Percentiles rank a stretch among this genome's conserved stretches.
These are phyloP conservation scores for Agriotes lineatus DNA, from an alignment of 2,888 invertebrate species.

Conservation along the genomic window DNA sequence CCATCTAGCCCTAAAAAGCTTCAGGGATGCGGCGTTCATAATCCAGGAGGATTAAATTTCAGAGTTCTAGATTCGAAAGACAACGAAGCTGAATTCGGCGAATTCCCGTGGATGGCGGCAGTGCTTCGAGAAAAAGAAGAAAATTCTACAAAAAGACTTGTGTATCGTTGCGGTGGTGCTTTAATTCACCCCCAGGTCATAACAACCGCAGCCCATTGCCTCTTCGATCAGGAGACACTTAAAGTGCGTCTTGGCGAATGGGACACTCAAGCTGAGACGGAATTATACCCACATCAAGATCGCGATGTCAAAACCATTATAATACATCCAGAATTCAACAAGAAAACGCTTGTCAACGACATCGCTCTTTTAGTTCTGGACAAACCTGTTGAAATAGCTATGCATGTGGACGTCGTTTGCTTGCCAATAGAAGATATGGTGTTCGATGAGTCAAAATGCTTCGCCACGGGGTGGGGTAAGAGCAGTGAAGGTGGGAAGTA, in stretches of 20 bases:
- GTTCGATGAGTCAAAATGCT: constrained; percentile 4
- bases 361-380: constrained; percentile 75
- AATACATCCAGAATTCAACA: constrained; percentile 60
- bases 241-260: constrained; percentile 30
- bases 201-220: constrained; percentile 81
- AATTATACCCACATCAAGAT: constrained; percentile 16
- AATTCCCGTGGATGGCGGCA: constrained; percentile 85
- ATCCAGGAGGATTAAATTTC: no score
- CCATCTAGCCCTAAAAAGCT: no score
- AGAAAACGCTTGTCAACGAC: constrained; percentile 76
- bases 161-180: constrained; percentile 81
- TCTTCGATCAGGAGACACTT: constrained; percentile 66
- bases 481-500: constrained; percentile 67
- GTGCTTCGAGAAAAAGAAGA: constrained; percentile 68
- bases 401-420: constrained; percentile 49
- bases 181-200: constrained; percentile 78
- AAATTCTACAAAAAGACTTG: no score
- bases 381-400: constrained; percentile 69
- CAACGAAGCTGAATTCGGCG: constrained; percentile 77
- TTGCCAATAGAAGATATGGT: no score
- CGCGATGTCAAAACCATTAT: constrained; percentile 9
- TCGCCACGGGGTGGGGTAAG: constrained; percentile 29
- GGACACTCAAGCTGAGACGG: neutral
- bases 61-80: no score
- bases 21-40: no score